Evolutionary conservation across 1,140 invertebrate species (phyloP).

Genomic region (Drosophila sulfurigaster): DNA sequence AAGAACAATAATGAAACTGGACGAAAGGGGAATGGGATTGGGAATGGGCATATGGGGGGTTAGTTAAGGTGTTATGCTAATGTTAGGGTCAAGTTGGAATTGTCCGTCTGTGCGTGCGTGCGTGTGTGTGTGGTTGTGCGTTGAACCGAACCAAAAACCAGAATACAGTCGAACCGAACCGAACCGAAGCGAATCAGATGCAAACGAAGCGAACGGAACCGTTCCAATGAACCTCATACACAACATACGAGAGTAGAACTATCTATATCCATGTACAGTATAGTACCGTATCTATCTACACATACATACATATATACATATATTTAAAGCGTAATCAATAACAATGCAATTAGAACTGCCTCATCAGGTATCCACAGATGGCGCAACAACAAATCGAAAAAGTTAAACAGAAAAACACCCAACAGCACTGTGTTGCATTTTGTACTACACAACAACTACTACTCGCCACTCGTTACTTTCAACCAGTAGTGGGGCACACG

Average conservation of each 20-base stretch:
- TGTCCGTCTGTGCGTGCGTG: constrained; percentile 44
- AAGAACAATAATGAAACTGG: constrained; percentile 12
- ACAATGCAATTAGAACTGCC: constrained; percentile 51
- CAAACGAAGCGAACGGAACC: constrained; percentile 39
- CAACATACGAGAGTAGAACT: constrained; percentile 8
- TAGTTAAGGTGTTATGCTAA: constrained; percentile 50
- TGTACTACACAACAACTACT: no score
- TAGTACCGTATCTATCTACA: background rate
- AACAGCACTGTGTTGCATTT: no score
- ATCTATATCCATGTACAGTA: constrained; percentile 10
- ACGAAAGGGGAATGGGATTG: background rate
- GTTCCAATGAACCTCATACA: constrained; percentile 49
- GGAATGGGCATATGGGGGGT: background rate
- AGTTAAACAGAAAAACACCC: no score
- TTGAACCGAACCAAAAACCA: constrained; percentile 9
- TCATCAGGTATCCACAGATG: constrained; percentile 26
- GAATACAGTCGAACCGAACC: constrained; percentile 20
- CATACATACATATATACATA: background rate
- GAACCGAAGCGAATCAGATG: constrained; percentile 31
- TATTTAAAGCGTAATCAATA: constrained; percentile 17
- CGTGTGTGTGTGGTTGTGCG: constrained; percentile 12
- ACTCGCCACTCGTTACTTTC: constrained; percentile 2
- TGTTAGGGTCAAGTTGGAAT: constrained; percentile 74
- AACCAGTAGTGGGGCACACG: no score
- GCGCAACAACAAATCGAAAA: background rate